A percentile compares a stretch with the other conserved stretches of the same genome.
Evolutionary conservation across 2,113 vertebrate species (phyloP).

Genomic region (Litocranius walleri): DNA sequence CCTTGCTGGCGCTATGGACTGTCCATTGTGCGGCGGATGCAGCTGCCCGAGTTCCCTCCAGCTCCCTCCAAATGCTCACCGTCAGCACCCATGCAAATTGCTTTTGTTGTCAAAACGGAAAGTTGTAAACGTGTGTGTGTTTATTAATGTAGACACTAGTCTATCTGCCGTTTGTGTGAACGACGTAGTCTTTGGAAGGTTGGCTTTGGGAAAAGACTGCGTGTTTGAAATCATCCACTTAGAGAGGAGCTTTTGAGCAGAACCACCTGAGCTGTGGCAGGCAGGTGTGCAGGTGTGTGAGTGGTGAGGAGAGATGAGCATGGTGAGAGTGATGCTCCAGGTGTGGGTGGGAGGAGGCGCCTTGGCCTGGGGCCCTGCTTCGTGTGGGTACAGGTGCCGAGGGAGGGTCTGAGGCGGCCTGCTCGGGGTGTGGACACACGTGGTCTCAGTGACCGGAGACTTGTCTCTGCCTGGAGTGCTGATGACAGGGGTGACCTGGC

Average conservation of each 20-base stretch:
- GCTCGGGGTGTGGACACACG: neutral
- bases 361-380: neutral
- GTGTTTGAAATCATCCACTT: neutral
- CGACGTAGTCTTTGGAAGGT: neutral
- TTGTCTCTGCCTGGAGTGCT: neutral
- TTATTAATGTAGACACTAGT: neutral
- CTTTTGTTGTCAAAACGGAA: neutral
- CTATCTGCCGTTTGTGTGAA: neutral
- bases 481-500: neutral
- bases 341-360: no score
- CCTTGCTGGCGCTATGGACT: neutral
- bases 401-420: neutral
- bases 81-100: neutral
- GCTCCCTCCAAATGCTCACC: neutral
- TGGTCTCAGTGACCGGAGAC: neutral
- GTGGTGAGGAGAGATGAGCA: neutral
- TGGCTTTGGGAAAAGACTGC: neutral
- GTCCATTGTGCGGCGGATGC: neutral
- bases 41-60: rapidly evolving
- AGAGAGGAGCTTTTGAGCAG: neutral
- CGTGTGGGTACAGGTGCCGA: neutral
- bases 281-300: neutral
- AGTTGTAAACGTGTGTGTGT: neutral
- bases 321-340: rapidly evolving
- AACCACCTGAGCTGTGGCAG: neutral